These are phyloP conservation scores for Petrolisthes manimaculis DNA, from an alignment of 2,888 invertebrate genomes.

Conservation along the genomic window DNA sequence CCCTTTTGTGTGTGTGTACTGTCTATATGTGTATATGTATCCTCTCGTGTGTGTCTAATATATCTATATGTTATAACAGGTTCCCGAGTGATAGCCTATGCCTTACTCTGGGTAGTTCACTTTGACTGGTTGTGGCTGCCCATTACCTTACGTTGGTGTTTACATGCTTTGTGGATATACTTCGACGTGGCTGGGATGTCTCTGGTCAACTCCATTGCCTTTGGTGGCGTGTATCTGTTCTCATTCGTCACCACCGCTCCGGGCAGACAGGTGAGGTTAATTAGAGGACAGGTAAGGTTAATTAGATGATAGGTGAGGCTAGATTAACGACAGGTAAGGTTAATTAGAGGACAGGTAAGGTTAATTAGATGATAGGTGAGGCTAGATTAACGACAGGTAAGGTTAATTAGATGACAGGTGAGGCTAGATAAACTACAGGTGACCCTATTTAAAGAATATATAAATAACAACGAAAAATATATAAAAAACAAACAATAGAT, in stretches of 20 bases:
- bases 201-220: slow-evolving; percentile 62
- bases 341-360: not conserved
- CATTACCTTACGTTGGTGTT: slow-evolving; percentile 54
- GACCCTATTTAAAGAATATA: not conserved
- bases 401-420: not conserved
- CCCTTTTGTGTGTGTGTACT: no score
- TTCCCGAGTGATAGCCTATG: slow-evolving; percentile 62
- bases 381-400: not conserved
- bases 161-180: slow-evolving; percentile 61
- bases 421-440: not conserved
- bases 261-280: slow-evolving; percentile 52
- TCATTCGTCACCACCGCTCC: slow-evolving; percentile 64
- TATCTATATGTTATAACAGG: slow-evolving; percentile 41
- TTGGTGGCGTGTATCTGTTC: slow-evolving; percentile 65
- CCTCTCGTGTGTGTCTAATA: no score
- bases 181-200: slow-evolving; percentile 63
- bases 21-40: no score
- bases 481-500: no score
- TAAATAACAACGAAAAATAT: no score
- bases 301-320: not conserved
- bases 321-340: no score
- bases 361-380: not conserved
- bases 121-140: slow-evolving; percentile 57
- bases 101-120: slow-evolving; percentile 55
- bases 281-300: not conserved